These are phyloP conservation scores for Umimayanthus kanabou DNA, from an alignment of 92 coral and sea anemone species.

Conservation along the genomic window DNA sequence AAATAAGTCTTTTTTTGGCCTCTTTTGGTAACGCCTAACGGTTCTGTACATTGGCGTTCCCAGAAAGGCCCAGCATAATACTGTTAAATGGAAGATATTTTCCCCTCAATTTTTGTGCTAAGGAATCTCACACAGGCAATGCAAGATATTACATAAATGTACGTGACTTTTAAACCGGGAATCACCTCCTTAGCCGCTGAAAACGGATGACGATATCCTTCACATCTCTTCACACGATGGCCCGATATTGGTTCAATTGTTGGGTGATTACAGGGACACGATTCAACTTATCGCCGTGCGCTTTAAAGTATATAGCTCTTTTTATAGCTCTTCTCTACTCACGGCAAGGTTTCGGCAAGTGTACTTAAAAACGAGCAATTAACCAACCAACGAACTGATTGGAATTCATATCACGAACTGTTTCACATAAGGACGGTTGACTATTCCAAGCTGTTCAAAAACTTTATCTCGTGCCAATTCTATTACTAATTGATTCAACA, in stretches of 20 bases:
- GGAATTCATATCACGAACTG: background rate
- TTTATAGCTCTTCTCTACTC: background rate
- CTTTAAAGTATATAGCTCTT: too few relatives aligned
- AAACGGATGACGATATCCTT: background rate
- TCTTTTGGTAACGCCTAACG: too few relatives aligned
- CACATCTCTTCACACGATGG: background rate
- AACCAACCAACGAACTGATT: background rate
- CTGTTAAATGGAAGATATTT: too few relatives aligned
- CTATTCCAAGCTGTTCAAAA: background rate
- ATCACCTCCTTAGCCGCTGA: background rate
- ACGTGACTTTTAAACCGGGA: background rate
- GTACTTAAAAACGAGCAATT: background rate
- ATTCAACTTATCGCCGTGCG: background rate
- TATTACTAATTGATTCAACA: background rate
- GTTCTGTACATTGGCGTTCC: too few relatives aligned
- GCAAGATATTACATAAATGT: too few relatives aligned
- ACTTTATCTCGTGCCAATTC: background rate
- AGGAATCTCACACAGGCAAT: background rate
- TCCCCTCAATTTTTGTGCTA: background rate
- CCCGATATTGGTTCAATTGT: background rate
- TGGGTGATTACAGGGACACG: background rate
- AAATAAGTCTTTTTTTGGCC: too few relatives aligned
- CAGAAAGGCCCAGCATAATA: too few relatives aligned
- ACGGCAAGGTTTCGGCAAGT: background rate
- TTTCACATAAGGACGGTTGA: background rate